Evolutionary conservation across 2,888 invertebrate genomes (phyloP).

Genomic region (Pheosia gnoma): DNA sequence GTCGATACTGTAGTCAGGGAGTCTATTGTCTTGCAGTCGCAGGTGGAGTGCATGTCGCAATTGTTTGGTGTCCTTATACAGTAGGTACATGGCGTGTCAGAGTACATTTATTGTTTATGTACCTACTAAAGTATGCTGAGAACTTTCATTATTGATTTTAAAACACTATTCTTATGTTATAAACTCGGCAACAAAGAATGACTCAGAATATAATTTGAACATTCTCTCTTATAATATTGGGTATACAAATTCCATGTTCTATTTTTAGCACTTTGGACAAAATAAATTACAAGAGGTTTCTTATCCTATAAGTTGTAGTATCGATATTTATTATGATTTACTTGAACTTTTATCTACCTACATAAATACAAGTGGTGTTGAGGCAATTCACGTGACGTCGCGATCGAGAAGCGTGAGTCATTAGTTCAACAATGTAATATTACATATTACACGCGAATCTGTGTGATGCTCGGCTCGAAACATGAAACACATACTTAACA

Average conservation of each 20-base stretch:
- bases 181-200: too few species aligned
- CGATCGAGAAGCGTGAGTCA: constrained; percentile 26
- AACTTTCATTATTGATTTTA: not conserved
- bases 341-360: constrained; percentile 13
- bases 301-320: constrained; percentile 38
- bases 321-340: constrained; percentile 28
- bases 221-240: too few species aligned
- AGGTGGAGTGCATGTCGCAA: constrained; percentile 2
- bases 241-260: too few species aligned
- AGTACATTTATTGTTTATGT: not conserved
- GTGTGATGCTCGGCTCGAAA: constrained; percentile 50
- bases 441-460: constrained; percentile 16
- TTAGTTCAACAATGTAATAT: constrained; percentile 12
- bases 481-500: constrained; percentile 52
- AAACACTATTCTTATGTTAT: too few species aligned
- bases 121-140: constrained; percentile 5
- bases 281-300: constrained; percentile 21
- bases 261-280: not conserved
- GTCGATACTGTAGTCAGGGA: not conserved
- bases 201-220: too few species aligned
- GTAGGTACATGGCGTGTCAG: not conserved
- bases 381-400: constrained; percentile 22
- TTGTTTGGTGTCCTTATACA: not conserved
- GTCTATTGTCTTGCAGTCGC: not conserved
- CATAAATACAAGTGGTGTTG: constrained; percentile 6